Base-by-base conservation (phyloP, 2,797 vertebrate species). In the Diplodus puntazzo region DNA sequence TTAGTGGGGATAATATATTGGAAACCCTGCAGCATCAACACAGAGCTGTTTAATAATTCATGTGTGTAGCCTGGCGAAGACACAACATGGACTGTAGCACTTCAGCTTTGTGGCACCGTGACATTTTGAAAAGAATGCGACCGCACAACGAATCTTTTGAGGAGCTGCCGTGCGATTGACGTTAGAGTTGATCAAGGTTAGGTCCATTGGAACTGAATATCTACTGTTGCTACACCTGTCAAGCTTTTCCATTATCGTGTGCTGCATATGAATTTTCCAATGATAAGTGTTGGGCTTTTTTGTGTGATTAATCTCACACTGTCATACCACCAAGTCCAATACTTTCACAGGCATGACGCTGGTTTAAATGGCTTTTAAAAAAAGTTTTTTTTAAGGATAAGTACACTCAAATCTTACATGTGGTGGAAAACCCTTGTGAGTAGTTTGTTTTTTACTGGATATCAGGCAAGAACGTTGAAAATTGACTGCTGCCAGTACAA, bases 1-100 rank as follows among this genome's bases (percentile, higher is more conserved):
- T 92, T 88, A 73, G 75, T 34, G 74, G 77, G 66, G 74, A 69
- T 87, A 87, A 92, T 92, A 63, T 91, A 89, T 88, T 91, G 76
- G 77, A 93, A 84, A 87, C 91, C 93, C 94, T 82, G 88, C 81
- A 94, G 94, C 94, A 92, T 93, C 91, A 94, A 94, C 93, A 93
- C 78, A 75, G 80, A 89, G 75, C 81, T 75, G 69, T 87, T 95
- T 80, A 95, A 95, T 93, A 92, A 94, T 95, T 93, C 78, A 95
- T 93, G 73, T 77, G 72, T 87, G 77, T 87, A 80, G 87, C 57
- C 87, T 84, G 87, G 71, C 74, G 77, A 86, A 86, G 85, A 77
- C 79, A 67, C 87, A 89, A 72, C 79, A 80, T 79, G 83, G 87
- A 89, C 85, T 79, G 73, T 77, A 53, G 73, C 76, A 77, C 73